Percentiles rank a stretch among this genome's conserved stretches.
These are phyloP conservation scores for Zoanthus sociatus DNA, from an alignment of 92 coral and sea anemone genomes.

Conservation along the genomic window DNA sequence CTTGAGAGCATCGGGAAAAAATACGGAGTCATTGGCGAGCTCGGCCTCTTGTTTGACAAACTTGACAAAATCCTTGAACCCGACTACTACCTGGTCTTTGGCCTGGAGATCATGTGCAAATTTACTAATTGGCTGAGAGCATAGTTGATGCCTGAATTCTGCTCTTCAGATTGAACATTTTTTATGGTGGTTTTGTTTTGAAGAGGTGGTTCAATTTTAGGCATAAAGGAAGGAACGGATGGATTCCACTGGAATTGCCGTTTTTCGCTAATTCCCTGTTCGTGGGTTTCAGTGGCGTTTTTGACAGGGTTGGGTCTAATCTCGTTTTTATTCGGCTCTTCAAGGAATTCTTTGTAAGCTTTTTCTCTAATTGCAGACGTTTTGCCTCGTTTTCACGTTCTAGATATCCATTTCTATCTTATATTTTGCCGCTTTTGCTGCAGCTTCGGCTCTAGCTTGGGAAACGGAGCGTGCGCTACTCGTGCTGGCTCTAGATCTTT, in stretches of 20 bases:
- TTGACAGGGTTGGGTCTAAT: neutral
- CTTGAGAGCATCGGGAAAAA: too few species aligned
- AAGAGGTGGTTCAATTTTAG: slow-evolving; percentile 5
- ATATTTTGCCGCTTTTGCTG: slow-evolving; percentile 16
- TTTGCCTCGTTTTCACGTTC: slow-evolving; percentile 22
- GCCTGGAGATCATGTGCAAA: slow-evolving; percentile 53
- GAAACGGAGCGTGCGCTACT: neutral
- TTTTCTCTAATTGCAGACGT: slow-evolving; percentile 31
- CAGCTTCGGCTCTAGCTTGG: slow-evolving; percentile 13
- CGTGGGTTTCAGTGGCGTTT: neutral
- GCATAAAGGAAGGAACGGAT: slow-evolving; percentile 15
- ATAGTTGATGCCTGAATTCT: neutral
- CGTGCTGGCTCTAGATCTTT: neutral
- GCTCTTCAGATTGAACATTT: neutral
- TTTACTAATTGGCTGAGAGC: slow-evolving; percentile 45
- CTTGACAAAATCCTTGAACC: slow-evolving; percentile 52
- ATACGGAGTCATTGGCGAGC: too few species aligned
- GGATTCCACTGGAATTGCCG: neutral
- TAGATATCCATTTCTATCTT: slow-evolving; percentile 26
- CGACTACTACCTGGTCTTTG: slow-evolving; percentile 24
- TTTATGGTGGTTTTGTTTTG: neutral
- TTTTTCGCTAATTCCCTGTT: neutral
- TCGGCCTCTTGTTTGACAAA: too few species aligned
- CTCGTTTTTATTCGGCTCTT: neutral
- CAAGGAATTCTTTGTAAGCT: slow-evolving; percentile 13